Conservation (phyloP, 2,888 invertebrate genomes). For the Luperina nickerlii region DNA sequence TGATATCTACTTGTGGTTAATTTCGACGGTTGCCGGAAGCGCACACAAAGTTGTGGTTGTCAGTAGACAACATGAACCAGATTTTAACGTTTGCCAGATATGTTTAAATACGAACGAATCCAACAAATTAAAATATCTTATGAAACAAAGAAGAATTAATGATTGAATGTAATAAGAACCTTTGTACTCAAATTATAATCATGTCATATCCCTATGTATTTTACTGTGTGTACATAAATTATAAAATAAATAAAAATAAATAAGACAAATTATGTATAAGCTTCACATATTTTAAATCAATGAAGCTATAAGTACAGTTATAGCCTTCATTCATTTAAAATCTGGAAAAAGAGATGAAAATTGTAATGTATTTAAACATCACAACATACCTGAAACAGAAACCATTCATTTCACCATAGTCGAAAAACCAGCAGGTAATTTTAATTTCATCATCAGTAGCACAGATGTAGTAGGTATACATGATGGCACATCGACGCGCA, state of each 20-base stretch:
- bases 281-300: not conserved
- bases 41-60: conserved; percentile 40
- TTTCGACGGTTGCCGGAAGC: conserved; percentile 34
- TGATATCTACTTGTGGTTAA: conserved; percentile 44
- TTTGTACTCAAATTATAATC: too few species aligned
- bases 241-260: too few species aligned
- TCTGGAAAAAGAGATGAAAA: not conserved
- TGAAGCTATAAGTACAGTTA: not conserved
- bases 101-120: not conserved
- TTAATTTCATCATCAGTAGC: not conserved
- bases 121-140: not conserved
- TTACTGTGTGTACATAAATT: too few species aligned
- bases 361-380: not conserved
- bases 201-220: too few species aligned
- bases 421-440: not conserved
- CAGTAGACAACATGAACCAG: conserved; percentile 16
- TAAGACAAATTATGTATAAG: not conserved
- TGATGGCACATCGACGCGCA: too few species aligned
- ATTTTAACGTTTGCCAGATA: conserved; percentile 2
- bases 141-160: not conserved
- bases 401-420: not conserved
- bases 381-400: too few species aligned
- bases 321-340: not conserved
- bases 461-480: not conserved
- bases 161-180: not conserved